phyloP scores from a whole-genome alignment of 2,888 invertebrate species.

The Acleris emargana region DNA sequence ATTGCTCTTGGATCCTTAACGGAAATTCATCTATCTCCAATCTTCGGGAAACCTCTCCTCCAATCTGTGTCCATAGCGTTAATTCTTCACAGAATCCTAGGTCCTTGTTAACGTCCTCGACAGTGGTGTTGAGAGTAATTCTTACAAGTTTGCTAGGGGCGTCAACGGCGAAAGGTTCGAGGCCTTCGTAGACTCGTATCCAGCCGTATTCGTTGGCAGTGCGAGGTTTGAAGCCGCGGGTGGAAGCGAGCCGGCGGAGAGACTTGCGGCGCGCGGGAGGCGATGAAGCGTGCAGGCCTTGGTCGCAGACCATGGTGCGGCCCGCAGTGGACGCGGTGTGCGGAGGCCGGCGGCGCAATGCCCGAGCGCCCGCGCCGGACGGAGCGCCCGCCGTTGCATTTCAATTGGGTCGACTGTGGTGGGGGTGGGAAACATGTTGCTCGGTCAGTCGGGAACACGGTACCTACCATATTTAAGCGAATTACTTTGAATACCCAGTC shows the following conservation, averaged over 20 bases:
- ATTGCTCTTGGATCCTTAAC: slow-evolving; percentile 85
- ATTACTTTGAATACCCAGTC: slow-evolving; percentile 33
- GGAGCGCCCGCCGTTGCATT: slow-evolving; percentile 68
- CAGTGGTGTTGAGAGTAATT: slow-evolving; percentile 82
- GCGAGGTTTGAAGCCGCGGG: slow-evolving; percentile 74
- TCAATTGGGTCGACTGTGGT: slow-evolving; percentile 79
- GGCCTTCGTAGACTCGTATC: slow-evolving; percentile 85
- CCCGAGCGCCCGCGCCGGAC: slow-evolving; percentile 57
- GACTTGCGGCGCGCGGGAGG: slow-evolving; percentile 74
- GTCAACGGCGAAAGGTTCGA: slow-evolving; percentile 74
- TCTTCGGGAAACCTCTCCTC: slow-evolving; percentile 82
- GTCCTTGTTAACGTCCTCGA: slow-evolving; percentile 77
- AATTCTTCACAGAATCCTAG: slow-evolving; percentile 78
- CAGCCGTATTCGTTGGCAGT: slow-evolving; percentile 77
- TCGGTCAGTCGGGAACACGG: slow-evolving; percentile 75
- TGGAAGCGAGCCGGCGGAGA: slow-evolving; percentile 78
- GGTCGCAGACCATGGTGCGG: slow-evolving; percentile 79
- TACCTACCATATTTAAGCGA: slow-evolving; percentile 67
- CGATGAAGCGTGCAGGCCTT: slow-evolving; percentile 77
- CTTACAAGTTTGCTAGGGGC: slow-evolving; percentile 83
- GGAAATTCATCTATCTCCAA: slow-evolving; percentile 83
- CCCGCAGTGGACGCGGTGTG: slow-evolving; percentile 59
- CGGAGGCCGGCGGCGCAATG: slow-evolving; percentile 65
- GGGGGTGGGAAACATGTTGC: slow-evolving; percentile 82
- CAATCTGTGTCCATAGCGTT: slow-evolving; percentile 82